Conservation (phyloP, 1,140 invertebrate species). For the Brachionus rubens region DNA sequence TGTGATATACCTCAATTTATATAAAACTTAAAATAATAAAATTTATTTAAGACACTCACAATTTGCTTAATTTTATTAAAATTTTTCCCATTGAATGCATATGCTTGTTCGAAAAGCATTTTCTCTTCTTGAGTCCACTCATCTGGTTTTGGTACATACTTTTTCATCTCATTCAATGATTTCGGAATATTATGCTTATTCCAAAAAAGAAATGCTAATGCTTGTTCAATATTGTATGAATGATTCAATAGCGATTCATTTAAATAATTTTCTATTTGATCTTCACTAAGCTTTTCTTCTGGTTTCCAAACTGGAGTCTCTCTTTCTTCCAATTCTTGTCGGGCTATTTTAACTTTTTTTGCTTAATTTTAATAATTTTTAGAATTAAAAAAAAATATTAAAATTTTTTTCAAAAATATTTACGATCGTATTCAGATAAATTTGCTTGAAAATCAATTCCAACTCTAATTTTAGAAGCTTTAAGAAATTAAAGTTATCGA, state of each 20-base stretch:
- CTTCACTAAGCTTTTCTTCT: not conserved
- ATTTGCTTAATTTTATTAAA: conserved; percentile 95
- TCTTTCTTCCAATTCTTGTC: not conserved
- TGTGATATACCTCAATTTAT: too few relatives aligned
- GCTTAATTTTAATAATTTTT: conserved; percentile 4
- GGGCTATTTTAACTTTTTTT: not conserved
- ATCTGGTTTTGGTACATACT: conserved; percentile 94
- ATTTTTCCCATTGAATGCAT: conserved; percentile 95
- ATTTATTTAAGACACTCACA: conserved; percentile 66
- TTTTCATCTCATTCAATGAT: conserved; percentile 84
- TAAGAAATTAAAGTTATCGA: conserved; percentile 10
- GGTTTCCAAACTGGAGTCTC: conserved; percentile 25
- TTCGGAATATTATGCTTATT: conserved; percentile 91
- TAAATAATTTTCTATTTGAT: conserved; percentile 19
- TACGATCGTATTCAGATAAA: conserved; percentile 5
- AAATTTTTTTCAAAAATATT: not conserved
- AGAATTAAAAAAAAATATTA: not conserved
- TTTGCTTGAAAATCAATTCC: conserved; percentile 4
- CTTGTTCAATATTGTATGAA: conserved; percentile 58
- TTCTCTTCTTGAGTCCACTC: conserved; percentile 98
- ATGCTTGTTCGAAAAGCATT: conserved; percentile 94
- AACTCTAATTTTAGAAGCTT: not conserved
- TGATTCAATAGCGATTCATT: conserved; percentile 1
- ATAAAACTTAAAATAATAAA: too few relatives aligned
- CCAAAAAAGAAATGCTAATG: conserved; percentile 94